Conservation (phyloP, 37 sponge, comb jelly and placozoan species). For the Diacarnus erythraeanus region DNA sequence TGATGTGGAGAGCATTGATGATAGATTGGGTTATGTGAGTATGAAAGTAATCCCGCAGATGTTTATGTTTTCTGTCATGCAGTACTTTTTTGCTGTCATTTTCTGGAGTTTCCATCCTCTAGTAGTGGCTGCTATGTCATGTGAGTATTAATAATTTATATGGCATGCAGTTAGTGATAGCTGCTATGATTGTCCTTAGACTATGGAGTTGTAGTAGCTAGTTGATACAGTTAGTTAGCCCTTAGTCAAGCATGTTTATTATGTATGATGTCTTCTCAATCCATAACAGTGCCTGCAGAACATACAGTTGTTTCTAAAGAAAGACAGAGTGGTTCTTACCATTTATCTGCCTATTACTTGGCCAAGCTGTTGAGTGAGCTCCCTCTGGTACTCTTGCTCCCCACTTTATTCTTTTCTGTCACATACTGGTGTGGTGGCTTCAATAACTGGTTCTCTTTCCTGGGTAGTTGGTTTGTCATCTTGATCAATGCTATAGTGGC, state of each 20-base stretch:
- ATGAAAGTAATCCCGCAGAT: background rate
- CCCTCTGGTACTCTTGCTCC: conserved; percentile 56
- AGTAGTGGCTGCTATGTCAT: background rate
- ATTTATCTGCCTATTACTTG: conserved; percentile 74
- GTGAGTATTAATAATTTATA: background rate
- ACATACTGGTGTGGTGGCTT: conserved; percentile 55
- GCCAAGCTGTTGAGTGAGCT: conserved; percentile 77
- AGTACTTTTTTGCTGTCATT: conserved; percentile 62
- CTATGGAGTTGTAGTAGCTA: too few species aligned
- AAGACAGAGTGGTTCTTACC: conserved; percentile 67
- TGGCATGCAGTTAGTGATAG: too few species aligned
- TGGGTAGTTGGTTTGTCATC: conserved; percentile 41
- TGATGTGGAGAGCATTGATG: conserved; percentile 49
- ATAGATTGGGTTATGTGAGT: conserved; percentile 36
- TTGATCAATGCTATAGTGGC: conserved; percentile 7
- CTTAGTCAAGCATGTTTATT: too few species aligned
- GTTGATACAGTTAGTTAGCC: too few species aligned
- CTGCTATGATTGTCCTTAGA: too few species aligned
- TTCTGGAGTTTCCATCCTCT: conserved; percentile 57
- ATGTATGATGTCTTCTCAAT: background rate
- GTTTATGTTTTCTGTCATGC: background rate
- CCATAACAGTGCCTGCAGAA: conserved; percentile 42
- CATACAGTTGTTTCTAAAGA: conserved; percentile 55
- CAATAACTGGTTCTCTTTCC: conserved; percentile 30
- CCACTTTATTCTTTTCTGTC: conserved; percentile 37